A percentile compares a stretch with the other conserved stretches of the same genome.
phyloP scores from a whole-genome alignment of 2,888 invertebrate species.

The Hirtodrosophila confusa region DNA sequence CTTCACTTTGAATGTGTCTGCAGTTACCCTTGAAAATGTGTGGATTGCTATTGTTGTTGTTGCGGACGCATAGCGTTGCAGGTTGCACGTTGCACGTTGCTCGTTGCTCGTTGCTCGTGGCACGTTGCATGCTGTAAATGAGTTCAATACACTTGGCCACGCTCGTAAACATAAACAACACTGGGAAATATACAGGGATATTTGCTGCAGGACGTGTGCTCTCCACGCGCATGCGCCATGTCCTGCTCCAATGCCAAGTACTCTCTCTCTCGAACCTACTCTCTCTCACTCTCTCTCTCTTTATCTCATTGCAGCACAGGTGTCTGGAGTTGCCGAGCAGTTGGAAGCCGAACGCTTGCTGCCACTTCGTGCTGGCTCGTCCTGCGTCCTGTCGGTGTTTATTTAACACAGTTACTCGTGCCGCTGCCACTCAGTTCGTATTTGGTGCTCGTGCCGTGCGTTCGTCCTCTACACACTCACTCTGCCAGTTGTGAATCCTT shows the following conservation, averaged over 20 bases:
- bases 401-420: slow-evolving; percentile 76
- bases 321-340: slow-evolving; percentile 29
- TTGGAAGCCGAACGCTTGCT: slow-evolving; percentile 14
- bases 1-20: slow-evolving; percentile 74
- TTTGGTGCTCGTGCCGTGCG: slow-evolving; percentile 67
- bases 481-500: slow-evolving; percentile 1
- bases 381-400: slow-evolving; percentile 52
- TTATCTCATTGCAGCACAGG: slow-evolving; percentile 44
- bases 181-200: slow-evolving; percentile 67
- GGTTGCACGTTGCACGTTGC: slow-evolving; percentile 41
- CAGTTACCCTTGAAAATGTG: slow-evolving; percentile 79
- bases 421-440: slow-evolving; percentile 69
- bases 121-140: slow-evolving; percentile 59
- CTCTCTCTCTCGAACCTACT: slow-evolving; percentile 4
- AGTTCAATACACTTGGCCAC: slow-evolving; percentile 75
- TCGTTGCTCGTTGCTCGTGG: slow-evolving; percentile 40
- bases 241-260: not conserved
- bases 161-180: slow-evolving; percentile 72
- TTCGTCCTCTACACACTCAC: slow-evolving; percentile 10
- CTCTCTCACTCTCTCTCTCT: slow-evolving; percentile 11
- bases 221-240: slow-evolving; percentile 53
- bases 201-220: slow-evolving; percentile 21
- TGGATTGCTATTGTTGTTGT: slow-evolving; percentile 37
- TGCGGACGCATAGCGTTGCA: slow-evolving; percentile 54
- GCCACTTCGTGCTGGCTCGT: slow-evolving; percentile 29